These are phyloP conservation scores for Progne subis DNA, from an alignment of 2,113 vertebrate species.

Conservation along the genomic window DNA sequence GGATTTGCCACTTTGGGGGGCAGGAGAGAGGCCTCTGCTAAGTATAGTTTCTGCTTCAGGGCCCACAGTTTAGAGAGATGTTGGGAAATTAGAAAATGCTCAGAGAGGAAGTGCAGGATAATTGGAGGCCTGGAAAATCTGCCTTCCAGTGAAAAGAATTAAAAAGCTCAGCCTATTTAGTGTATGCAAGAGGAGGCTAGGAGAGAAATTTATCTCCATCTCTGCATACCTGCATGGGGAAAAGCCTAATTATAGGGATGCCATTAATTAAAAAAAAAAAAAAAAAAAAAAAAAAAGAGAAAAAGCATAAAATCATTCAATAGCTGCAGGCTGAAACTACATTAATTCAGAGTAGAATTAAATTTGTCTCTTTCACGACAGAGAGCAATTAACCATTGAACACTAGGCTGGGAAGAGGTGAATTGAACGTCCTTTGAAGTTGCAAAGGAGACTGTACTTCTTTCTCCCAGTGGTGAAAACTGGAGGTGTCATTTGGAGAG, in stretches of 20 bases:
- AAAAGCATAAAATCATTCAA: background rate
- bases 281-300: too few relatives aligned
- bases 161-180: background rate
- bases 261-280: background rate
- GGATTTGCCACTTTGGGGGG: background rate
- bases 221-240: background rate
- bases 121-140: slow-evolving; percentile 26
- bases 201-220: background rate
- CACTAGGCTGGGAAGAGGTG: background rate
- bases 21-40: background rate
- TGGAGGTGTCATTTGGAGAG: background rate
- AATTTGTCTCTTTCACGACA: background rate
- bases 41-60: background rate
- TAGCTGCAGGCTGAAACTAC: slow-evolving; percentile 12
- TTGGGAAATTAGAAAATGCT: slow-evolving; percentile 3
- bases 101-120: background rate
- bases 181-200: background rate
- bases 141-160: slow-evolving; percentile 43
- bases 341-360: background rate
- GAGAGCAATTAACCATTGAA: background rate
- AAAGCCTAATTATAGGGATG: background rate
- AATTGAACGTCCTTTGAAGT: background rate
- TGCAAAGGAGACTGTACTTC: background rate
- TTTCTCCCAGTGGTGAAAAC: background rate
- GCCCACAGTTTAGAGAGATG: background rate